Conservation (phyloP, 2,888 invertebrate genomes). For the Germaria angustata region DNA sequence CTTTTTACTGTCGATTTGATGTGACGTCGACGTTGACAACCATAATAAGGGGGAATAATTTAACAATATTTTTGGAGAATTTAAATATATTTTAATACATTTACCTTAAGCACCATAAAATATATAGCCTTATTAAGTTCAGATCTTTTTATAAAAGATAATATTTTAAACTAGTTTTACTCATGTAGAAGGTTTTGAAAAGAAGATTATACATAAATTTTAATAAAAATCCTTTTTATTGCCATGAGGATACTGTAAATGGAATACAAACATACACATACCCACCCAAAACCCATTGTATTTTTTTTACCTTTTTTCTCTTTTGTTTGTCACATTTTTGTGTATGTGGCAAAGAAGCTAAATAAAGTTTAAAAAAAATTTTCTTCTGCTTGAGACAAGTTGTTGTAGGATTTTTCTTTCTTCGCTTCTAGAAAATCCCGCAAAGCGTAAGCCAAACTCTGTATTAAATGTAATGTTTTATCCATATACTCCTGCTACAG, state of each 20-base stretch:
- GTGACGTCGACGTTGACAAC: no score
- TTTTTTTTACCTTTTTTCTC: slow-evolving; percentile 11
- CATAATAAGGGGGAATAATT: no score
- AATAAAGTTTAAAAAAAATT: background rate
- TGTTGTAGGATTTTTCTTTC: background rate
- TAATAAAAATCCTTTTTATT: slow-evolving; percentile 37
- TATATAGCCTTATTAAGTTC: no score
- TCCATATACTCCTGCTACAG: background rate
- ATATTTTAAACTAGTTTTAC: no score
- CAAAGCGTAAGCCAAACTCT: background rate
- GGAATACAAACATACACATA: background rate
- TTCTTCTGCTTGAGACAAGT: slow-evolving; percentile 3
- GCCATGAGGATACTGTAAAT: background rate
- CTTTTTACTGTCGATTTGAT: no score
- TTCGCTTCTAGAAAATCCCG: background rate
- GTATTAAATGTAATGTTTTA: slow-evolving; percentile 4
- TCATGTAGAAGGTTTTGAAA: no score
- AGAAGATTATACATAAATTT: no score
- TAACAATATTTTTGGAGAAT: no score
- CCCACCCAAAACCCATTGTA: background rate
- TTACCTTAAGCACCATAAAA: no score
- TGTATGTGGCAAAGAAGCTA: slow-evolving; percentile 1
- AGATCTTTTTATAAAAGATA: no score
- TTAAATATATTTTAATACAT: no score
- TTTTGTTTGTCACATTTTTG: background rate